These are phyloP conservation scores for Spheniscus mendiculus DNA, from an alignment of 2,113 vertebrate genomes.

Conservation along the genomic window DNA sequence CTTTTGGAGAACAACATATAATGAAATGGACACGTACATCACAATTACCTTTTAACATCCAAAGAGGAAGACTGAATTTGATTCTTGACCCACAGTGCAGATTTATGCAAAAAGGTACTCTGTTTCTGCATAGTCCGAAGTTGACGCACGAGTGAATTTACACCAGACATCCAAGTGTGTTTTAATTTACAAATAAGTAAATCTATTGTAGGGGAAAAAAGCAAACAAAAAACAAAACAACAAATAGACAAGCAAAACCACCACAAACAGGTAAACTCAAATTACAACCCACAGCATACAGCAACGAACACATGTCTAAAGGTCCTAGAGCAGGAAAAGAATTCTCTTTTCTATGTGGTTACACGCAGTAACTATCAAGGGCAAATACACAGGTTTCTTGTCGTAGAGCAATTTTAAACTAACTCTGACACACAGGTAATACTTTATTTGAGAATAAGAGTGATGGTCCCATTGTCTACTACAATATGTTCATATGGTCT, in stretches of 20 bases:
- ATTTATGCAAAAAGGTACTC: constrained; percentile 82
- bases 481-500: fast-evolving
- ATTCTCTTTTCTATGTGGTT: neutral
- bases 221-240: neutral
- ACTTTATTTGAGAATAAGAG: neutral
- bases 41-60: constrained; percentile 85
- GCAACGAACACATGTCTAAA: neutral
- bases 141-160: constrained; percentile 82
- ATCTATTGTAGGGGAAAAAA: constrained; percentile 68
- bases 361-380: neutral
- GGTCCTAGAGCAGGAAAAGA: neutral
- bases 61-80: constrained; percentile 81
- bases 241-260: neutral
- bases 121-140: constrained; percentile 70
- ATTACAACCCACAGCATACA: neutral
- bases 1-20: neutral
- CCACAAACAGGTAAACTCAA: neutral
- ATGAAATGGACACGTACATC: neutral
- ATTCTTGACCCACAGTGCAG: constrained; percentile 87
- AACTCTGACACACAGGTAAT: neutral
- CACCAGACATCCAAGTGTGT: constrained; percentile 84
- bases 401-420: neutral
- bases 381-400: neutral
- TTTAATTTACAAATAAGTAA: constrained; percentile 85
- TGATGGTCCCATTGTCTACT: neutral